Percentiles rank a stretch among this genome's conserved stretches.
Evolutionary conservation across 2,888 invertebrate species (phyloP).

Genomic region (Camponotus fellah): DNA sequence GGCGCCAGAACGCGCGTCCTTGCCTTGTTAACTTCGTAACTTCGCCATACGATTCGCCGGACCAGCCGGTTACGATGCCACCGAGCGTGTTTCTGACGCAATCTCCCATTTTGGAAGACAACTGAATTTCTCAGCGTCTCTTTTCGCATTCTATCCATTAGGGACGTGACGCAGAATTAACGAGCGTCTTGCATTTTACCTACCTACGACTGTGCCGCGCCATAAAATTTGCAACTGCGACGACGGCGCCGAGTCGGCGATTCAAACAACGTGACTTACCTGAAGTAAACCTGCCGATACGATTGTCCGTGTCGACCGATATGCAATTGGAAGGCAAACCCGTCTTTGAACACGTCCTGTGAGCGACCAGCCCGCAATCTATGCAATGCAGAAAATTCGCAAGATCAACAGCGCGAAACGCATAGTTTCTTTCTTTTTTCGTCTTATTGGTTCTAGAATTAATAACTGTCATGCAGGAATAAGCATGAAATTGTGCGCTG

Average conservation of each 20-base stretch:
- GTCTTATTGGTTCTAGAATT: conserved; percentile 1
- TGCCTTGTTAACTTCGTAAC: conserved; percentile 66
- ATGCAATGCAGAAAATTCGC: conserved; percentile 66
- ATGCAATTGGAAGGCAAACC: conserved; percentile 88
- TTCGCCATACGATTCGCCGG: conserved; percentile 47
- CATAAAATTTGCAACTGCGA: conserved; percentile 35
- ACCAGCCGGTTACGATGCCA: conserved; percentile 49
- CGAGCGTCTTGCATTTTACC: conserved; percentile 46
- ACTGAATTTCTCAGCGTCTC: conserved; percentile 66
- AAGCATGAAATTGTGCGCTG: conserved; percentile 9
- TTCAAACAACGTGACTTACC: conserved; percentile 74
- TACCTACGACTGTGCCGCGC: conserved; percentile 28
- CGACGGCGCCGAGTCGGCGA: background rate
- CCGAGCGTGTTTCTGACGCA: conserved; percentile 72
- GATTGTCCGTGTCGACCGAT: conserved; percentile 82
- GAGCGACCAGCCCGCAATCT: conserved; percentile 91
- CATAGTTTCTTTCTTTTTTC: background rate
- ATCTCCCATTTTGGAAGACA: conserved; percentile 61
- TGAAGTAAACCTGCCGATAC: conserved; percentile 82
- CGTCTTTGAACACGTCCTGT: conserved; percentile 90
- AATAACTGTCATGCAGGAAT: conserved; percentile 13
- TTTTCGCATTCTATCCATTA: conserved; percentile 69
- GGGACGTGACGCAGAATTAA: conserved; percentile 60
- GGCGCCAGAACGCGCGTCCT: conserved; percentile 59
- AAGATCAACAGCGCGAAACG: conserved; percentile 34